A percentile compares a stretch with the other conserved stretches of the same genome.
Conservation (phyloP, 2,888 invertebrate species). For the Platycheirus albimanus region DNA sequence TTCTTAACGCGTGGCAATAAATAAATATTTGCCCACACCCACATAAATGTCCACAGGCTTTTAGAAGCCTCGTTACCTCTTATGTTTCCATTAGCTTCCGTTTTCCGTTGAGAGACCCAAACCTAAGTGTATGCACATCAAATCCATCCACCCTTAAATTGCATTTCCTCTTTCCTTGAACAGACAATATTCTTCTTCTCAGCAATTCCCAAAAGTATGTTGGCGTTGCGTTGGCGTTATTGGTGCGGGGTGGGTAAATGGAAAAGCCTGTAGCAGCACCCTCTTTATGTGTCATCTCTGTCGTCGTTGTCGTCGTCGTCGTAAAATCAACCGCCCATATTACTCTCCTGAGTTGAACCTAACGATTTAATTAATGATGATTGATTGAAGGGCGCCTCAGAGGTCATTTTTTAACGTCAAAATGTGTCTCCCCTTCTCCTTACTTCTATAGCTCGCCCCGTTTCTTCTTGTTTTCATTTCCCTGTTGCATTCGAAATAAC, state of each 20-base stretch:
- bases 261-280: not conserved
- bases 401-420: conserved; percentile 59
- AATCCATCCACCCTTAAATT: not conserved
- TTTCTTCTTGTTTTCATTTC: not conserved
- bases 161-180: not conserved
- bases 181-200: not conserved
- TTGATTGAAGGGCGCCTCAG: conserved; percentile 63
- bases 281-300: conserved; percentile 42
- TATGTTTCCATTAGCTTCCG: too few species aligned
- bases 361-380: conserved; percentile 71
- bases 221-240: too few species aligned
- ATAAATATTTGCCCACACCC: too few species aligned
- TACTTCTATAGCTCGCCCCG: not conserved
- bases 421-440: conserved; percentile 29
- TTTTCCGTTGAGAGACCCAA: too few species aligned
- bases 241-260: not conserved
- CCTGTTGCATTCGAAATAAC: conserved; percentile 45
- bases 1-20: too few species aligned
- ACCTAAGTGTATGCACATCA: too few species aligned
- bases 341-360: conserved; percentile 39
- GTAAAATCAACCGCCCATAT: conserved; percentile 44
- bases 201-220: not conserved
- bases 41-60: too few species aligned
- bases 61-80: too few species aligned
- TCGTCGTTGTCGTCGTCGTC: not conserved